A percentile compares a stretch with the other conserved stretches of the same genome.
Evolutionary conservation across 2,888 invertebrate genomes (phyloP).

Genomic region (Drosophila greeni): DNA sequence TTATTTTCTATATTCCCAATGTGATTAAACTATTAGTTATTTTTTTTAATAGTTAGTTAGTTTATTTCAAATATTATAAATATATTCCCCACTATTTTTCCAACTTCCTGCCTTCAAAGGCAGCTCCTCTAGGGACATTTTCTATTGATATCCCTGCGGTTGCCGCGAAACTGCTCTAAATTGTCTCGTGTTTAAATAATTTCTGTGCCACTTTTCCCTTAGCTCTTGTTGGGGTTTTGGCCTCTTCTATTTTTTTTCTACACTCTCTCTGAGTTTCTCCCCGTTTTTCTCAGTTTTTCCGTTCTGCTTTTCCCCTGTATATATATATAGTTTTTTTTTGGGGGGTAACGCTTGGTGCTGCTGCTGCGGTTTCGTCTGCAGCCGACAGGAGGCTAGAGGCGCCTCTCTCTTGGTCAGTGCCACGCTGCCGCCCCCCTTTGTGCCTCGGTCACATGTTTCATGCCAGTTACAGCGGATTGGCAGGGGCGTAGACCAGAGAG

Average conservation of each 20-base stretch:
- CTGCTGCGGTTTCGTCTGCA: constrained; percentile 68
- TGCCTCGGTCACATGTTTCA: constrained; percentile 68
- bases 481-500: constrained; percentile 6
- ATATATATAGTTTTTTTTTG: constrained; percentile 9
- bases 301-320: constrained; percentile 5
- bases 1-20: no score
- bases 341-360: constrained; percentile 31
- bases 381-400: constrained; percentile 56
- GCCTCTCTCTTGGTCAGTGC: constrained; percentile 42
- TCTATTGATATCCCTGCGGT: constrained; percentile 29
- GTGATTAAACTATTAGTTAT: no score
- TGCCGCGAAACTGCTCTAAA: constrained; percentile 37
- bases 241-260: background rate
- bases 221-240: constrained; percentile 13
- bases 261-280: background rate
- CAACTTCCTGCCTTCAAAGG: background rate
- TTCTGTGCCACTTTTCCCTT: constrained; percentile 42
- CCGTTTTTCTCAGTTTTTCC: constrained; percentile 13
- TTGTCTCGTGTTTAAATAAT: constrained; percentile 65
- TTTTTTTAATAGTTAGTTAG: no score
- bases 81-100: background rate
- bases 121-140: background rate
- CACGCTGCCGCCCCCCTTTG: constrained; percentile 19
- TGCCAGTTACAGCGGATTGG: constrained; percentile 58
- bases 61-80: no score